phyloP scores from a whole-genome alignment of 2,888 invertebrate genomes.

The Drosophila emarginata region DNA sequence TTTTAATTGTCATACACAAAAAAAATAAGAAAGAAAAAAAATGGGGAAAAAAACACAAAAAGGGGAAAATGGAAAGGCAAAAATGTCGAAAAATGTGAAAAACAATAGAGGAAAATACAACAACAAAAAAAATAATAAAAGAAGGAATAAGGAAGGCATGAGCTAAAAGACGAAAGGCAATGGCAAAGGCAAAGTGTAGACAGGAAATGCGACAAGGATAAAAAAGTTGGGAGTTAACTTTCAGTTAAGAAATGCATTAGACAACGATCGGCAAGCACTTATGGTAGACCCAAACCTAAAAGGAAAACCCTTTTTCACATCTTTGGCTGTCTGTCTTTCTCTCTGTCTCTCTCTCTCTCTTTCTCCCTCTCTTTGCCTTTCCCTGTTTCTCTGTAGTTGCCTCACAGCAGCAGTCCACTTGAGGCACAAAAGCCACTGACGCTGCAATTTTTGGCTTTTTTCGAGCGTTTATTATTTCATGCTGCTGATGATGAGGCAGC shows the following conservation, averaged over 20 bases:
- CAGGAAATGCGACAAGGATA: slow-evolving; percentile 2
- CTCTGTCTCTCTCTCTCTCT: background rate
- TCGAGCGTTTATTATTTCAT: slow-evolving; percentile 75
- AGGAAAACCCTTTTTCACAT: slow-evolving; percentile 5
- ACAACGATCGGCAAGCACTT: slow-evolving; percentile 35
- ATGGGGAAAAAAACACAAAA: slow-evolving; percentile 24
- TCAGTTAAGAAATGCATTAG: slow-evolving; percentile 2
- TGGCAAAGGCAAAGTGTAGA: slow-evolving; percentile 17
- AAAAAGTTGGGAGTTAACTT: background rate
- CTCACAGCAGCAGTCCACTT: slow-evolving; percentile 49
- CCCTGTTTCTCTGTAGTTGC: background rate
- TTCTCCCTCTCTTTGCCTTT: too few species aligned
- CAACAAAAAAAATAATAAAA: slow-evolving; percentile 19
- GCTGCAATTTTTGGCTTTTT: slow-evolving; percentile 80
- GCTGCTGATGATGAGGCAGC: slow-evolving; percentile 50
- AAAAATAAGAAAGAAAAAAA: slow-evolving; percentile 42
- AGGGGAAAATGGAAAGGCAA: slow-evolving; percentile 31
- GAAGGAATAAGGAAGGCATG: slow-evolving; percentile 49
- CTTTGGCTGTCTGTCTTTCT: background rate
- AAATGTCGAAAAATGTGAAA: slow-evolving; percentile 3
- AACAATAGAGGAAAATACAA: slow-evolving; percentile 21
- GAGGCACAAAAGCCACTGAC: slow-evolving; percentile 79
- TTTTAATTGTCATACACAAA: slow-evolving; percentile 69
- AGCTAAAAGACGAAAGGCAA: slow-evolving; percentile 49
- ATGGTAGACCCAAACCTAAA: slow-evolving; percentile 15